Conservation (phyloP, 2,797 vertebrate species). For the Muscicapa comitata region DNA sequence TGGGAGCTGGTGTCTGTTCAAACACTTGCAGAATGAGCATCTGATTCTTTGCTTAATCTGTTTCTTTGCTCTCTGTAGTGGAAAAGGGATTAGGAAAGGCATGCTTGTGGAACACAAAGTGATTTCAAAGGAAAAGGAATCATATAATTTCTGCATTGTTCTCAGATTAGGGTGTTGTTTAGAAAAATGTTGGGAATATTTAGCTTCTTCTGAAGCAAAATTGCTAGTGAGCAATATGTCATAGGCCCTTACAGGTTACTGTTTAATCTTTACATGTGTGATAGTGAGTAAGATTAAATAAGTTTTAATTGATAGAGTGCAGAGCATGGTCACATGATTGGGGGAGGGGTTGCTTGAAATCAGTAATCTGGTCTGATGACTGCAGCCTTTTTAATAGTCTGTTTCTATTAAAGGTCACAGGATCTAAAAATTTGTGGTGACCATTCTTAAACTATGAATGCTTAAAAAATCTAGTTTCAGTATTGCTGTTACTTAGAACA, state of each 20-base stretch:
- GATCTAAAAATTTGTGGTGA: neutral
- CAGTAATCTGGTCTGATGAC: neutral
- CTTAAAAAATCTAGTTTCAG: neutral
- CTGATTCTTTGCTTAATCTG: neutral
- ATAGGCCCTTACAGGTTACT: slow-evolving; percentile 4
- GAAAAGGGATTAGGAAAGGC: neutral
- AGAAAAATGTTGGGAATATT: neutral
- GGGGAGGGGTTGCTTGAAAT: neutral
- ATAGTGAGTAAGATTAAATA: slow-evolving; percentile 28
- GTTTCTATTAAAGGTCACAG: neutral
- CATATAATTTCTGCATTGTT: neutral
- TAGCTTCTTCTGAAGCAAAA: neutral
- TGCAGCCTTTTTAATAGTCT: neutral
- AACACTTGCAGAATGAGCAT: neutral
- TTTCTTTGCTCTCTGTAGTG: neutral
- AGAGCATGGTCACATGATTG: neutral
- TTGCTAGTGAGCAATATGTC: neutral
- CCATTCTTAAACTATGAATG: neutral
- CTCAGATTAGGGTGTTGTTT: neutral
- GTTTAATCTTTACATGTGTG: slow-evolving; percentile 6
- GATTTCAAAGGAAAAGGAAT: slow-evolving; percentile 1
- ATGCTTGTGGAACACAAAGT: neutral
- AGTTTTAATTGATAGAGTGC: slow-evolving; percentile 23
- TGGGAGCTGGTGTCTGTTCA: neutral
- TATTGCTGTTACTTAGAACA: neutral